A percentile compares a stretch with the other conserved stretches of the same genome.
Conservation (phyloP, 2,888 invertebrate genomes). For the Luperina nickerlii region DNA sequence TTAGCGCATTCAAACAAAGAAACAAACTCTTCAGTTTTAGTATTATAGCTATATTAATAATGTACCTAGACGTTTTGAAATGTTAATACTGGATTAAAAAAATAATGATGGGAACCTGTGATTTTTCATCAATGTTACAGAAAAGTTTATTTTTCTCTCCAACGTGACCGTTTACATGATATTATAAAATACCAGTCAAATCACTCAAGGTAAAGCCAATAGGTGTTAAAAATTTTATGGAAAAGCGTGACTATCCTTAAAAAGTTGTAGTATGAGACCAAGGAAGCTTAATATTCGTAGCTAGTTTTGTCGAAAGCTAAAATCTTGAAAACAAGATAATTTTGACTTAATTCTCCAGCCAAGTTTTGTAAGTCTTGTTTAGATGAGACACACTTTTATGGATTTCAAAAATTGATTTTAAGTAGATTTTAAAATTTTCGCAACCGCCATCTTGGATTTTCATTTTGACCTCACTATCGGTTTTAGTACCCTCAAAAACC, state of each 20-base stretch:
- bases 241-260: conserved; percentile 30
- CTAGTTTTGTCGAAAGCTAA: conserved; percentile 2
- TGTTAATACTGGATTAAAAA: background rate
- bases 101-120: background rate
- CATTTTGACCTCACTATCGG: too few relatives aligned
- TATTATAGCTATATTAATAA: background rate
- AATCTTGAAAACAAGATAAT: background rate
- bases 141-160: background rate
- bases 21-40: background rate
- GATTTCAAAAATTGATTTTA: too few relatives aligned
- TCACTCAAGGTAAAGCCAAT: background rate
- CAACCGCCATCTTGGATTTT: too few relatives aligned
- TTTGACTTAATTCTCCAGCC: background rate
- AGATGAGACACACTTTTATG: background rate
- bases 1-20: too few relatives aligned
- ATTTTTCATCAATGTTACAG: background rate
- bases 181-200: background rate
- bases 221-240: background rate
- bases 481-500: too few relatives aligned
- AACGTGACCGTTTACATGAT: background rate
- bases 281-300: background rate
- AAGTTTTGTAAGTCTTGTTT: background rate
- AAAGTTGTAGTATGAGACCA: background rate
- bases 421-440: too few relatives aligned
- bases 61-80: background rate